Evolutionary conservation across 2,797 vertebrate genomes (phyloP).

Genomic region (Gambusia yucatana): DNA sequence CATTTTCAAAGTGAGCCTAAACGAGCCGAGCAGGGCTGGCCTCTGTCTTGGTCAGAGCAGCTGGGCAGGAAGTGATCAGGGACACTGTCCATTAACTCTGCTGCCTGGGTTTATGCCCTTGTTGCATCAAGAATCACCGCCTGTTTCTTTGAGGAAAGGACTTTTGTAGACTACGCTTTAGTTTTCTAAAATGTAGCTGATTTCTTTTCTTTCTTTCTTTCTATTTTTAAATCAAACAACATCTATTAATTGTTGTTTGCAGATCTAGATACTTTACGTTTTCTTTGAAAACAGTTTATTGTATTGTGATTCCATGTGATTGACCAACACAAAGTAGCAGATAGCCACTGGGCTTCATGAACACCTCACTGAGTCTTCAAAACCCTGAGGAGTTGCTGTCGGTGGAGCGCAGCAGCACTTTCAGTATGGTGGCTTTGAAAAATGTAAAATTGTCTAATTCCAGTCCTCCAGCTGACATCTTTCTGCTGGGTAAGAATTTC

Average conservation of each 20-base stretch:
- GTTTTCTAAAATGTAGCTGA: not conserved
- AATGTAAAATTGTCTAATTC: not conserved
- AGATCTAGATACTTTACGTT: not conserved
- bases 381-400: not conserved
- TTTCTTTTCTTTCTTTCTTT: not conserved
- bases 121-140: not conserved
- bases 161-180: not conserved
- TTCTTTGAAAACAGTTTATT: not conserved
- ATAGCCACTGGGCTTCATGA: not conserved
- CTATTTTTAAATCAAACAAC: not conserved
- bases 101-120: constrained; percentile 14
- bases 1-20: constrained; percentile 22
- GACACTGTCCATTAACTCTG: constrained; percentile 25
- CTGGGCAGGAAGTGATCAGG: constrained; percentile 50
- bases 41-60: constrained; percentile 17
- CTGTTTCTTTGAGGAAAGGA: not conserved
- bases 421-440: not conserved
- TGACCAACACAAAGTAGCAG: not conserved
- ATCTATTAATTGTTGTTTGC: too few species aligned
- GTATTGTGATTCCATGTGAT: not conserved
- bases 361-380: not conserved
- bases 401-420: not conserved
- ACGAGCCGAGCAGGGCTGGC: constrained; percentile 9
- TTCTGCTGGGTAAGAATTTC: not conserved
- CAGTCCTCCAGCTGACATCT: not conserved